Conservation (phyloP, 2,888 invertebrate genomes). For the Aproaerema taeniolella region DNA sequence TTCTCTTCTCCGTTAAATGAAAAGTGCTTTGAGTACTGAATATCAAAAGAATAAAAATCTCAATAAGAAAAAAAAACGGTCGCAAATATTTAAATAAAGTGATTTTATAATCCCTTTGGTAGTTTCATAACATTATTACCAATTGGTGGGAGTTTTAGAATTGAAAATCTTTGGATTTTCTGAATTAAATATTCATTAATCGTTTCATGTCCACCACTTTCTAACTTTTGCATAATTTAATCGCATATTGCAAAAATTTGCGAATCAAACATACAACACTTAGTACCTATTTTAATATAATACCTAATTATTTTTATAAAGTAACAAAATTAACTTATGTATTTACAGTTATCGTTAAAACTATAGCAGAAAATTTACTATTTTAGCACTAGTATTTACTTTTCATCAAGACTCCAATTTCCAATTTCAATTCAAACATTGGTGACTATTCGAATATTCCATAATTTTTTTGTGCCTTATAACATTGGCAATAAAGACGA, state of each 20-base stretch:
- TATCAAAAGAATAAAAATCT: constrained; percentile 8
- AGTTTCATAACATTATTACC: constrained; percentile 54
- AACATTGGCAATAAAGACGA: constrained; percentile 28
- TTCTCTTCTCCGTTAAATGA: background rate
- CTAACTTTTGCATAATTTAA: constrained; percentile 66
- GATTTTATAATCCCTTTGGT: constrained; percentile 51
- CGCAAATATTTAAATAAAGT: constrained; percentile 18
- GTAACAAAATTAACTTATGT: constrained; percentile 78
- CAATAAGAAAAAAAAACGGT: constrained; percentile 8
- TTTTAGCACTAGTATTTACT: constrained; percentile 55
- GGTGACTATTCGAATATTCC: constrained; percentile 24
- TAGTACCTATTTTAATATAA: constrained; percentile 72
- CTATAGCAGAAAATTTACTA: constrained; percentile 73
- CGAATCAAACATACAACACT: constrained; percentile 77
- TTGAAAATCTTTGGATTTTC: constrained; percentile 69
- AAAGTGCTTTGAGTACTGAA: background rate
- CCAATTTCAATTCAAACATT: constrained; percentile 9
- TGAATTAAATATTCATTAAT: constrained; percentile 47
- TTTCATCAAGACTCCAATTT: constrained; percentile 28
- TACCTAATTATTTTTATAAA: constrained; percentile 75
- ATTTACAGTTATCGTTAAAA: constrained; percentile 73
- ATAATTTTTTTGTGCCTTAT: constrained; percentile 26
- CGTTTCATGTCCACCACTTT: constrained; percentile 63
- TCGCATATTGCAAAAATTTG: constrained; percentile 74
- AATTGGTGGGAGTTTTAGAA: constrained; percentile 66